These are phyloP conservation scores for Vireo altiloquus DNA, from an alignment of 2,113 vertebrate species.

Conservation along the genomic window DNA sequence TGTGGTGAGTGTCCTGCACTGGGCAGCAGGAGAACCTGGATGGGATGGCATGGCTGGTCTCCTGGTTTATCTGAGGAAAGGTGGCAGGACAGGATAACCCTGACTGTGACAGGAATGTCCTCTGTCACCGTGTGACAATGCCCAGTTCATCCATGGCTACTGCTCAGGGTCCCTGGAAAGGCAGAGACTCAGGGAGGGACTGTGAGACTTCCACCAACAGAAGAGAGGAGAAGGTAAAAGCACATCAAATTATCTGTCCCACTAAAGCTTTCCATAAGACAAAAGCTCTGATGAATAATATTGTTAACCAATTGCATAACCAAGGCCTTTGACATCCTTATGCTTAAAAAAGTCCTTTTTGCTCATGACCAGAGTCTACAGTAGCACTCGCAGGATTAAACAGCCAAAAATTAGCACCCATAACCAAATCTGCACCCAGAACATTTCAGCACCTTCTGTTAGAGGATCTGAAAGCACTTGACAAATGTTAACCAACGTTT, in stretches of 20 bases:
- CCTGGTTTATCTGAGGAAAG: neutral
- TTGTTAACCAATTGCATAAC: neutral
- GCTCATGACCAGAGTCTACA: neutral
- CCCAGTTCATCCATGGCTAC: neutral
- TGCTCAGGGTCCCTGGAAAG: neutral
- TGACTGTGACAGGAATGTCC: neutral
- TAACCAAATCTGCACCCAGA: constrained; percentile 30
- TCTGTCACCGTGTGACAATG: neutral
- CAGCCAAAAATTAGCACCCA: constrained; percentile 22
- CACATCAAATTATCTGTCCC: neutral
- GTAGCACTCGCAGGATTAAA: neutral
- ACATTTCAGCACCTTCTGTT: constrained; percentile 37
- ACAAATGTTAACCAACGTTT: constrained; percentile 10
- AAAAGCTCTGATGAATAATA: neutral
- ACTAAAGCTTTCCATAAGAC: neutral
- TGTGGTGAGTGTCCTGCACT: neutral
- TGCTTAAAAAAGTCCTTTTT: neutral
- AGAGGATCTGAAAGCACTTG: constrained; percentile 56
- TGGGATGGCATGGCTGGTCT: neutral
- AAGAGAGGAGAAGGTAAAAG: neutral
- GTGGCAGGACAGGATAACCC: neutral
- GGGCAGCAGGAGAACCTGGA: neutral
- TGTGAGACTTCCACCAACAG: neutral
- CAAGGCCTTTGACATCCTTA: neutral
- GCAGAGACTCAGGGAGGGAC: neutral